Evolutionary conservation across 1,140 invertebrate genomes (phyloP), one percentile per base, ranked within the genome.

Genomic region (Sitophilus oryzae): DNA sequence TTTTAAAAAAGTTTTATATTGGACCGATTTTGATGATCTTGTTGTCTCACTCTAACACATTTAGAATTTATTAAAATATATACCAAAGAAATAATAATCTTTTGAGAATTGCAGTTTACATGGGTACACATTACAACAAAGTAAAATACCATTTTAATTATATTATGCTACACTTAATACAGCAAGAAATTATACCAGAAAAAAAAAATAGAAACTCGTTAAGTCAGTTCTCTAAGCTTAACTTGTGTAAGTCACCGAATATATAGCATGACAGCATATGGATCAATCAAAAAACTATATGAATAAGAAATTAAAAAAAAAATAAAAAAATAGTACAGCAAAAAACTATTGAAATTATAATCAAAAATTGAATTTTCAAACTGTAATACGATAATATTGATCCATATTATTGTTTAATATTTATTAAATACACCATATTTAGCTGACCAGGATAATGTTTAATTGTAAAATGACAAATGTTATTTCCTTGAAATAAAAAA

Each of bases 111-210:
- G 18, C 36, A 40, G 22, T 40, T 40, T 20, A 30, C 35, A 52
- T 19, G 35, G 15, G 8, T 4, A 25, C 19, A 16, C 19, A 43
- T 20, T 37, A 36, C 51, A 38, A 37, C 51, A 38, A 54, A 48
- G 52, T 54, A 54, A 54, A 47, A 54, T 54, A 53, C 21, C 45
- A 54, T 41, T 46, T 47, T 42, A n/a, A 18, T 42, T 18, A 18
- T 42, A 45, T 45, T 45, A 54, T 40, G 44, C 52, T 54, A 54
- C 52, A 54, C 52, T 47, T 54, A 54, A 54, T 54, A 54, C 52
- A 54, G 52, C 43, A 54, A 34, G 41, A 54, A 54, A 54, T 14
- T 48, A 54, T 44, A n/a, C n/a, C n/a, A n/a, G 21, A 21, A 53
- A 23, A 53, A 23, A 19, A 14, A 54, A 47, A 41, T 38, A 19